phyloP scores from a whole-genome alignment of 2,797 vertebrate genomes.

The Syngnathus acus region DNA sequence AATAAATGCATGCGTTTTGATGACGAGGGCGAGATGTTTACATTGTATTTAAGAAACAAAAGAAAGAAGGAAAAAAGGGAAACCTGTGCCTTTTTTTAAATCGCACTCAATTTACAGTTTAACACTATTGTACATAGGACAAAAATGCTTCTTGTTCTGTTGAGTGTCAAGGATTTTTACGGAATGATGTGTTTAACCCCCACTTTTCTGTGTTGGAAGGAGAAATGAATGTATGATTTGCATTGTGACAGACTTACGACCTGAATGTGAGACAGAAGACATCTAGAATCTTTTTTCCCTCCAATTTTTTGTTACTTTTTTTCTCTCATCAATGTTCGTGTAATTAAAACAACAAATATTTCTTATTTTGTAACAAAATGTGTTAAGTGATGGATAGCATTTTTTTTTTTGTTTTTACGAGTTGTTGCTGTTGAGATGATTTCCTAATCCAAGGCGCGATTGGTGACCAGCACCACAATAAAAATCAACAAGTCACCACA shows the following conservation, averaged over 20 bases:
- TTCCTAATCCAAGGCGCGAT: slow-evolving; percentile 43
- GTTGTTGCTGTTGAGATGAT: slow-evolving; percentile 53
- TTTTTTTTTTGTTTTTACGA: slow-evolving; percentile 24
- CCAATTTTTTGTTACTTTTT: slow-evolving; percentile 24
- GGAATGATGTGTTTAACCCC: slow-evolving; percentile 49
- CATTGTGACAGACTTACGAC: slow-evolving; percentile 62
- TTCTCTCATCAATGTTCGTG: slow-evolving; percentile 49
- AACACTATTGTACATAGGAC: slow-evolving; percentile 97
- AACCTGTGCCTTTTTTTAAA: slow-evolving; percentile 98
- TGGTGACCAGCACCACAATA: slow-evolving; percentile 51
- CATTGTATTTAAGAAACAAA: slow-evolving; percentile 99
- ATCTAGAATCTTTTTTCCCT: slow-evolving; percentile 55
- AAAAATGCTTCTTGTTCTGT: slow-evolving; percentile 77
- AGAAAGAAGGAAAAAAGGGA: slow-evolving; percentile 97
- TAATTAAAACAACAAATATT: slow-evolving; percentile 45
- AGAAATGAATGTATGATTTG: slow-evolving; percentile 67
- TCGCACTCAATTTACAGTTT: slow-evolving; percentile 95
- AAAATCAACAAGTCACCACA: slow-evolving; percentile 40
- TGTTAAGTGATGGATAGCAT: slow-evolving; percentile 39
- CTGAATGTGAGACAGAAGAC: slow-evolving; percentile 69
- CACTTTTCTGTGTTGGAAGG: slow-evolving; percentile 47
- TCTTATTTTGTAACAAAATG: slow-evolving; percentile 58
- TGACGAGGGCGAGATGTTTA: slow-evolving; percentile 79
- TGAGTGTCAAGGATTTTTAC: slow-evolving; percentile 81
- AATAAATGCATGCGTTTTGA: slow-evolving; percentile 92